Percentiles rank a stretch among this genome's conserved stretches.
Conservation (phyloP, 2,888 invertebrate genomes). For the Eubasilissa splendida region DNA sequence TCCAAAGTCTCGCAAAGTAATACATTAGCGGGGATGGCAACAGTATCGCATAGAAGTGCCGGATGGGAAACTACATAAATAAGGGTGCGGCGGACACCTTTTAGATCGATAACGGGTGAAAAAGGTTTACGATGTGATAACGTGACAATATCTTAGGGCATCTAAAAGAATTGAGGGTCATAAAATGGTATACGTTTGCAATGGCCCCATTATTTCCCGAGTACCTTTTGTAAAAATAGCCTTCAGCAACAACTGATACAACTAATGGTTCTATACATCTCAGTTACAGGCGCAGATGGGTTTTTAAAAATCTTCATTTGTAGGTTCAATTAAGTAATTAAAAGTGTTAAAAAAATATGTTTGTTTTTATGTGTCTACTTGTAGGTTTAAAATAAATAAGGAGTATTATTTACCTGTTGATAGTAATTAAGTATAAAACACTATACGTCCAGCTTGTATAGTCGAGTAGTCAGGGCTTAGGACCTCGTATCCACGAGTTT, state of each 20-base stretch:
- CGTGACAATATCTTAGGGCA: conserved; percentile 36
- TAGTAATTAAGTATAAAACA: too few species aligned
- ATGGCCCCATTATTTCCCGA: background rate
- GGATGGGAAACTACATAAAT: conserved; percentile 22
- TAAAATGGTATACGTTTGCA: conserved; percentile 37
- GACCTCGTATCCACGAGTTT: too few species aligned
- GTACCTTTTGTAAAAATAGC: background rate
- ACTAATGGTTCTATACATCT: conserved; percentile 1
- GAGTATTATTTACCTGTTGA: too few species aligned
- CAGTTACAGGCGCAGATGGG: background rate
- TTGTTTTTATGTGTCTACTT: too few species aligned
- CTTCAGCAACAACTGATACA: conserved; percentile 4
- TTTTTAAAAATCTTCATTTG: background rate
- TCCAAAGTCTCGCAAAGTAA: conserved; percentile 17
- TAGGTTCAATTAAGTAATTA: too few species aligned
- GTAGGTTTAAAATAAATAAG: too few species aligned
- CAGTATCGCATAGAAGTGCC: background rate
- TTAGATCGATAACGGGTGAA: conserved; percentile 36
- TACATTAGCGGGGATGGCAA: conserved; percentile 9
- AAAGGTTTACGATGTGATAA: conserved; percentile 44
- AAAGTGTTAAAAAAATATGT: too few species aligned
- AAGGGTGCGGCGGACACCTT: conserved; percentile 32
- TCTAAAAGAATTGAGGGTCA: conserved; percentile 37
- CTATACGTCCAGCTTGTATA: too few species aligned
- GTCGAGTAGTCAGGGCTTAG: too few species aligned